Evolutionary conservation across 2,113 vertebrate genomes (phyloP).

Genomic region (Austrofundulus limnaeus): DNA sequence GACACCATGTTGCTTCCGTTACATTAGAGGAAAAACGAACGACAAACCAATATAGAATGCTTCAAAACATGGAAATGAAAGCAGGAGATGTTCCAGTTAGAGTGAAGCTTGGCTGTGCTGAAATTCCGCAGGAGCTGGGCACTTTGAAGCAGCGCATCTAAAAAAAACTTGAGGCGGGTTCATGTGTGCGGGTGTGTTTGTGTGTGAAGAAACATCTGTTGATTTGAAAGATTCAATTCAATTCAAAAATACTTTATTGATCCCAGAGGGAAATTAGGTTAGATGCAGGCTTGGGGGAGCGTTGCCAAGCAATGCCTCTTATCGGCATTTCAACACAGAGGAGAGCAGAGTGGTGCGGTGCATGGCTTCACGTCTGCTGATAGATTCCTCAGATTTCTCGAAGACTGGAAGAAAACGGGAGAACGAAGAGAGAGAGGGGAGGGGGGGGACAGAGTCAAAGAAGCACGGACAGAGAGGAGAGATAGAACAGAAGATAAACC

Average conservation of each 20-base stretch:
- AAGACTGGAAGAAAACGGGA: conserved; percentile 32
- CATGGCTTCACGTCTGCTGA: conserved; percentile 57
- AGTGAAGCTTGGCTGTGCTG: conserved; percentile 35
- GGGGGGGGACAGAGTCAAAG: conserved; percentile 18
- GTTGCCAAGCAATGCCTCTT: conserved; percentile 68
- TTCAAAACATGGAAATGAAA: conserved; percentile 50
- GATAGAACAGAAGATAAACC: neutral
- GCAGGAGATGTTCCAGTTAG: conserved; percentile 48
- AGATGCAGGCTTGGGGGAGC: conserved; percentile 64
- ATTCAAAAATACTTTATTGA: no score
- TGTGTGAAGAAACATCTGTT: conserved; percentile 66
- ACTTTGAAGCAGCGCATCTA: conserved; percentile 58
- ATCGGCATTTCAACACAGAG: conserved; percentile 66
- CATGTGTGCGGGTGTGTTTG: conserved; percentile 23
- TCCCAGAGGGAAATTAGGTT: no score
- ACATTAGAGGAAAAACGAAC: conserved; percentile 39
- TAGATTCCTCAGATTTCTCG: conserved; percentile 68
- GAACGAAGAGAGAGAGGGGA: no score
- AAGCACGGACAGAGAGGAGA: conserved; percentile 5
- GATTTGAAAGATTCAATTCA: conserved; percentile 71
- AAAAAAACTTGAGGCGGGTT: conserved; percentile 56
- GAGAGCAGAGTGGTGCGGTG: conserved; percentile 47
- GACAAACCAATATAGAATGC: conserved; percentile 38
- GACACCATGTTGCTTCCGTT: conserved; percentile 17
- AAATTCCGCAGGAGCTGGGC: conserved; percentile 31